Evolutionary conservation across 1,140 invertebrate species (phyloP).

Genomic region (Penaeus indicus): DNA sequence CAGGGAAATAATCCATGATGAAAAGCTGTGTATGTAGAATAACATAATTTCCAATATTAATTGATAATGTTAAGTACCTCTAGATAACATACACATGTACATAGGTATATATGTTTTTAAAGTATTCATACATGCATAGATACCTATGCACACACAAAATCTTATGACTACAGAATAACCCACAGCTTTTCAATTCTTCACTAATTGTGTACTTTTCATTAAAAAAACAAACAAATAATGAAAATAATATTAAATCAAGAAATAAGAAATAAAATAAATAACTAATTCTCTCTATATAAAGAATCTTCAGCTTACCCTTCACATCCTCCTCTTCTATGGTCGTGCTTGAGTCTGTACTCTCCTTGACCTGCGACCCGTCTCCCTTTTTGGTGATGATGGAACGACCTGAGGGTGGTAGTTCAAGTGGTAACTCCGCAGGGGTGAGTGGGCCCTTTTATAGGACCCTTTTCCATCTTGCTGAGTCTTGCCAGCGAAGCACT

Average conservation of each 20-base stretch:
- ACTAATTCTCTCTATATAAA: conserved; percentile 47
- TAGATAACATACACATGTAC: neutral
- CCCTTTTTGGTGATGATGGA: conserved; percentile 93
- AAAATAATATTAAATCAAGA: conserved; percentile 12
- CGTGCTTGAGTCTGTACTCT: conserved; percentile 92
- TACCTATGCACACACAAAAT: neutral
- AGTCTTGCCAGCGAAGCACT: neutral
- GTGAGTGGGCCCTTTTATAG: neutral
- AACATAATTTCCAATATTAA: neutral
- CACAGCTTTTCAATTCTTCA: too few relatives aligned
- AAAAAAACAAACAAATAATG: neutral
- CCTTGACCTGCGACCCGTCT: conserved; percentile 94
- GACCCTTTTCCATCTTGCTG: neutral
- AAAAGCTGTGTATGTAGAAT: neutral
- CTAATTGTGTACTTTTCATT: too few relatives aligned
- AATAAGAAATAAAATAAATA: neutral
- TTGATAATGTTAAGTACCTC: too few relatives aligned
- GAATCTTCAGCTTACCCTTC: conserved; percentile 79
- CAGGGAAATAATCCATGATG: too few relatives aligned
- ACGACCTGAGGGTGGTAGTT: conserved; percentile 74
- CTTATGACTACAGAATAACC: too few relatives aligned
- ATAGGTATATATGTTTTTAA: conserved; percentile 20
- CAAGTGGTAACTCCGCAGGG: conserved; percentile 57
- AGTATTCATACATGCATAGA: neutral
- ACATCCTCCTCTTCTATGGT: conserved; percentile 92